phyloP scores from a whole-genome alignment of 2,888 invertebrate species.

The Tryphoninae sp. region DNA sequence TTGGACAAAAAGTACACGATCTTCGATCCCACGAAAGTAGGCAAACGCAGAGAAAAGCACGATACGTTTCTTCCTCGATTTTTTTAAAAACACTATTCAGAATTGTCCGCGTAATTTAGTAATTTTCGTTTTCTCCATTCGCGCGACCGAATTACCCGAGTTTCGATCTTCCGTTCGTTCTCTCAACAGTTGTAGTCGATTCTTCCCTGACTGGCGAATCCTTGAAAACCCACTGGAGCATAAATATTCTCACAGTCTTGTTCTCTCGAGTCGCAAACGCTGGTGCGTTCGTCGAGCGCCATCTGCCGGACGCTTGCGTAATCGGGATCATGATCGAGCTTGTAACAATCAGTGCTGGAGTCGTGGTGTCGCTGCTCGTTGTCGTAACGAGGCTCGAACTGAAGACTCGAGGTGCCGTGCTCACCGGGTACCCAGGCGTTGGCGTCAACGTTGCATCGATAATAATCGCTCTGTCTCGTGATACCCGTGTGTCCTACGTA shows the following conservation, averaged over 20 bases:
- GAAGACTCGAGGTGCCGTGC: constrained; percentile 30
- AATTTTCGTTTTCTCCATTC: neutral
- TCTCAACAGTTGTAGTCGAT: constrained; percentile 65
- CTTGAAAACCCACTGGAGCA: constrained; percentile 60
- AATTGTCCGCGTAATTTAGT: neutral
- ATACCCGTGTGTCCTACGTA: constrained; percentile 71
- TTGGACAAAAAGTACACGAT: constrained; percentile 72
- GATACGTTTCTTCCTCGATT: neutral
- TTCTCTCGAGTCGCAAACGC: constrained; percentile 44
- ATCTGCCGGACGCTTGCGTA: constrained; percentile 61
- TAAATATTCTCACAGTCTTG: constrained; percentile 65
- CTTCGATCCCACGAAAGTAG: constrained; percentile 48
- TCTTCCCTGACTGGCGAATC: constrained; percentile 52
- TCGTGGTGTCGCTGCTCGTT: constrained; percentile 39
- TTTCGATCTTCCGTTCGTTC: neutral
- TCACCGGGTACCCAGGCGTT: constrained; percentile 61
- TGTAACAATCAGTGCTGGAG: neutral
- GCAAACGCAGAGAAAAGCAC: constrained; percentile 20
- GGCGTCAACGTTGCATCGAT: constrained; percentile 64
- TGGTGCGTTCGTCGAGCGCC: constrained; percentile 32
- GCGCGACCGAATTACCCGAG: neutral
- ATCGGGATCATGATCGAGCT: constrained; percentile 53
- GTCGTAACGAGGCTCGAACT: constrained; percentile 38
- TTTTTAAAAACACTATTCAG: neutral
- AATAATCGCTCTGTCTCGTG: constrained; percentile 64